Evolutionary conservation across 2,113 vertebrate species (phyloP).

Genomic region (Falco punctatus): DNA sequence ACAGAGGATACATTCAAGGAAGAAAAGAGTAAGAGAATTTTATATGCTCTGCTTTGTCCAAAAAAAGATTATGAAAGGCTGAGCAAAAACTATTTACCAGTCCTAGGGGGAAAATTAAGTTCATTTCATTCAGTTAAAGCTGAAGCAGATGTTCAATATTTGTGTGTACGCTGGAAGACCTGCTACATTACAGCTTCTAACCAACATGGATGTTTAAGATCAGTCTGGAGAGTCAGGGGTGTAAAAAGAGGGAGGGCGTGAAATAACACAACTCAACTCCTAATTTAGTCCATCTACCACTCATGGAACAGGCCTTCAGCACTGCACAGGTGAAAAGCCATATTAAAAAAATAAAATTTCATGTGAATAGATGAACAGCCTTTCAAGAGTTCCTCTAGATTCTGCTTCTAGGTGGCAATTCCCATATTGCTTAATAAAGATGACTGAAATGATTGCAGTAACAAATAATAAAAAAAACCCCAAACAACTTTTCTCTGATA

Average conservation of each 20-base stretch:
- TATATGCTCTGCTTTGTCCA: constrained; percentile 42
- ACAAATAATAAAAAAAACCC: not conserved
- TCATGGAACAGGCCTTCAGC: not conserved
- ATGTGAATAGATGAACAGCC: not conserved
- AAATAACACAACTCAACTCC: not conserved
- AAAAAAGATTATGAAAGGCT: constrained; percentile 54
- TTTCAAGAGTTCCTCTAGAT: not conserved
- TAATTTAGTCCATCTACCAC: not conserved
- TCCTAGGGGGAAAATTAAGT: not conserved
- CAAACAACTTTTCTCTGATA: not conserved
- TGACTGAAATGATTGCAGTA: not conserved
- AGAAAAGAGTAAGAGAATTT: constrained; percentile 36
- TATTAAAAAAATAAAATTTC: constrained; percentile 2
- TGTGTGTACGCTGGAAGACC: not conserved
- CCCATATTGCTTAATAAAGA: not conserved
- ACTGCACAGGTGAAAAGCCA: not conserved
- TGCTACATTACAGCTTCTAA: not conserved
- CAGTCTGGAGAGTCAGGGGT: not conserved
- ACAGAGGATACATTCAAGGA: not conserved
- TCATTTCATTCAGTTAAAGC: constrained; percentile 27
- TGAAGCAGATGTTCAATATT: constrained; percentile 14
- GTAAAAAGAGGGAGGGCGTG: not conserved
- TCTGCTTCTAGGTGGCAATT: not conserved
- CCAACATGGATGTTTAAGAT: not conserved
- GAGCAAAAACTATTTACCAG: constrained; percentile 41